Percentiles rank a stretch among this genome's conserved stretches.
Conservation (phyloP, 92 coral and sea anemone species). For the Paramuricea clavata region DNA sequence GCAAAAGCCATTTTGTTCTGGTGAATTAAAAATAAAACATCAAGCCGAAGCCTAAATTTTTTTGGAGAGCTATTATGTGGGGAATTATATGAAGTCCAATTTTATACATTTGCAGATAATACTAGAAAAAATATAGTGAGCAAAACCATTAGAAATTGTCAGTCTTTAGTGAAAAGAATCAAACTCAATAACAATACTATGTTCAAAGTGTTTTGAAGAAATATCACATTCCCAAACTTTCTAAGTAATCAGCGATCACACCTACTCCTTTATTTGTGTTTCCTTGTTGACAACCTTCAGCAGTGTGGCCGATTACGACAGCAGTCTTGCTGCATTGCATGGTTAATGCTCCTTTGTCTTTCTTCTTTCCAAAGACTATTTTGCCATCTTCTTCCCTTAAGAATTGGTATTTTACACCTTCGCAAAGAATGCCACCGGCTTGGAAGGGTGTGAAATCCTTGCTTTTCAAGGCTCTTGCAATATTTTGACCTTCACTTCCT, state of each 20-base stretch:
- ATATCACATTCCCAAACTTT: conserved; percentile 64
- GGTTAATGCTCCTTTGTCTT: conserved; percentile 67
- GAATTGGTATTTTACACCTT: conserved; percentile 74
- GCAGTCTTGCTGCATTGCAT: conserved; percentile 79
- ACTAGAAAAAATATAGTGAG: not conserved
- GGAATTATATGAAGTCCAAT: conserved; percentile 30
- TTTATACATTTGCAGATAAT: conserved; percentile 42
- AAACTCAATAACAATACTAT: not conserved
- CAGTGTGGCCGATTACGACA: conserved; percentile 72
- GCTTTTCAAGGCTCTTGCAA: conserved; percentile 68
- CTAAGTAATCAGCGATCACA: conserved; percentile 73
- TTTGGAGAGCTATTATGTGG: not conserved
- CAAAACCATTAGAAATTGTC: conserved; percentile 16
- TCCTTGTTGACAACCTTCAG: conserved; percentile 82
- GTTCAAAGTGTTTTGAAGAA: not conserved
- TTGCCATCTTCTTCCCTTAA: conserved; percentile 73
- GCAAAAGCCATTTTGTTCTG: not conserved
- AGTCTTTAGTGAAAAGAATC: conserved; percentile 10
- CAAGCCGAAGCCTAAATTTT: not conserved
- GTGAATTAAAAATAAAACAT: conserved; percentile 3
- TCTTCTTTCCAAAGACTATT: conserved; percentile 67
- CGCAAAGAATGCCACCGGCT: conserved; percentile 63
- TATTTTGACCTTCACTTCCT: conserved; percentile 47
- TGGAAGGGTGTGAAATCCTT: conserved; percentile 65
- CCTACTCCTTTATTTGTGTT: conserved; percentile 72